phyloP scores from a whole-genome alignment of 2,113 vertebrate genomes.

The Platycercus adscitus region DNA sequence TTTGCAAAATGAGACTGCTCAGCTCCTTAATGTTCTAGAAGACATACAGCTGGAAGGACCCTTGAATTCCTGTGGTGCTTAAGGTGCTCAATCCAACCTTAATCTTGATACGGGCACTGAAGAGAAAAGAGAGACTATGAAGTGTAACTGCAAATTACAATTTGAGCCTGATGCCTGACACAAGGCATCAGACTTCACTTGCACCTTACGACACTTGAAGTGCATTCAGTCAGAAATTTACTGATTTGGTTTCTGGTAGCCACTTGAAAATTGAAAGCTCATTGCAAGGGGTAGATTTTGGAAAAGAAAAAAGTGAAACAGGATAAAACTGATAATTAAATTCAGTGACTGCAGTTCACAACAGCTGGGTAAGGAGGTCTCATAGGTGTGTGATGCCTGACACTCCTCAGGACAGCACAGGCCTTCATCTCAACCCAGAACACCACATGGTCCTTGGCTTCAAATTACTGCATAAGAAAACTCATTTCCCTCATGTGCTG shows the following conservation, averaged over 20 bases:
- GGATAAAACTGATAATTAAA: background rate
- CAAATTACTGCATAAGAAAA: background rate
- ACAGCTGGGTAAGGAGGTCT: background rate
- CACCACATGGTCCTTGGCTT: background rate
- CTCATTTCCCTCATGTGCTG: rapidly evolving
- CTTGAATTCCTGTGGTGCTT: background rate
- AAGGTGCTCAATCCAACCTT: background rate
- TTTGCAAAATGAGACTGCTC: background rate
- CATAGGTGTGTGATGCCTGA: background rate
- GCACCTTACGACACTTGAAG: background rate
- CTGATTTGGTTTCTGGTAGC: background rate
- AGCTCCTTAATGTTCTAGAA: background rate
- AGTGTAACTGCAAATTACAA: background rate
- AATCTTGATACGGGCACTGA: background rate
- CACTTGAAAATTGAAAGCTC: background rate
- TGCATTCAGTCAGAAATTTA: background rate
- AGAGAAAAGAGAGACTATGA: background rate
- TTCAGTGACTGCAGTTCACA: background rate
- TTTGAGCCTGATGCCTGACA: background rate
- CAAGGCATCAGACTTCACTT: background rate
- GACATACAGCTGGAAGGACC: background rate
- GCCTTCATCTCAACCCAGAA: background rate
- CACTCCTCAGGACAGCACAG: background rate
- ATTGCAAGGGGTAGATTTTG: background rate
- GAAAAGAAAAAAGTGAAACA: background rate